Percentiles rank a stretch among this genome's conserved stretches.
phyloP scores from a whole-genome alignment of 2,797 vertebrate genomes.

The Enteromius treurensis region DNA sequence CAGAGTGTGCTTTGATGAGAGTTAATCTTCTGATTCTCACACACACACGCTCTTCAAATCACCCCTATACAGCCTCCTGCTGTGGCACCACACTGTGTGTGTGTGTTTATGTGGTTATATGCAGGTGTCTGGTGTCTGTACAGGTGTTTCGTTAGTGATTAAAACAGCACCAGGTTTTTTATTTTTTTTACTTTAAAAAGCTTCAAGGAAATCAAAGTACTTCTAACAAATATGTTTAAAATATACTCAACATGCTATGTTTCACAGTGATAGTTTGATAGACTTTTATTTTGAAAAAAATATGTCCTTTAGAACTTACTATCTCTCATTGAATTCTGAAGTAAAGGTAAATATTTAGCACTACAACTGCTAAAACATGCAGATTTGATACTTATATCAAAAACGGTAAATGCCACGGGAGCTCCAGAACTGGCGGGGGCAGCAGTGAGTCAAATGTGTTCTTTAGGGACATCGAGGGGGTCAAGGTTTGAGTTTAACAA shows the following conservation, averaged over 20 bases:
- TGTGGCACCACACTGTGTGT: constrained; percentile 19
- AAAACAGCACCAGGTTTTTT: not conserved
- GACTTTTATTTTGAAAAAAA: not conserved
- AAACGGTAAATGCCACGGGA: not conserved
- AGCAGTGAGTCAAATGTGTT: not conserved
- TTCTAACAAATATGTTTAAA: not conserved
- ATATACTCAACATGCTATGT: not conserved
- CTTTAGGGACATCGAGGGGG: not conserved
- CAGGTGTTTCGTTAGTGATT: constrained; percentile 21
- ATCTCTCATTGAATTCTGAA: not conserved
- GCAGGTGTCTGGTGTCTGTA: constrained; percentile 37
- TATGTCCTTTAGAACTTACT: not conserved
- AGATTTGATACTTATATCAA: not conserved
- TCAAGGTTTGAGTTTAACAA: not conserved
- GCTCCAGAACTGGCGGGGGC: constrained; percentile 1
- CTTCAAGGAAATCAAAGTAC: not conserved
- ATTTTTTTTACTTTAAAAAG: constrained; percentile 8
- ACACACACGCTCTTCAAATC: constrained; percentile 18
- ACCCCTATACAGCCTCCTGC: constrained; percentile 24
- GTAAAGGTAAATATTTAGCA: not conserved
- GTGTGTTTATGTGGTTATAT: constrained; percentile 25
- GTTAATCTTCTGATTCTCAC: constrained; percentile 39
- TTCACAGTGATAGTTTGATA: not conserved
- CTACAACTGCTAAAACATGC: not conserved
- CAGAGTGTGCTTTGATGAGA: constrained; percentile 34